These are phyloP conservation scores for Caenorhabditis drosophilae DNA, from an alignment of 2,888 invertebrate genomes.

Conservation along the genomic window DNA sequence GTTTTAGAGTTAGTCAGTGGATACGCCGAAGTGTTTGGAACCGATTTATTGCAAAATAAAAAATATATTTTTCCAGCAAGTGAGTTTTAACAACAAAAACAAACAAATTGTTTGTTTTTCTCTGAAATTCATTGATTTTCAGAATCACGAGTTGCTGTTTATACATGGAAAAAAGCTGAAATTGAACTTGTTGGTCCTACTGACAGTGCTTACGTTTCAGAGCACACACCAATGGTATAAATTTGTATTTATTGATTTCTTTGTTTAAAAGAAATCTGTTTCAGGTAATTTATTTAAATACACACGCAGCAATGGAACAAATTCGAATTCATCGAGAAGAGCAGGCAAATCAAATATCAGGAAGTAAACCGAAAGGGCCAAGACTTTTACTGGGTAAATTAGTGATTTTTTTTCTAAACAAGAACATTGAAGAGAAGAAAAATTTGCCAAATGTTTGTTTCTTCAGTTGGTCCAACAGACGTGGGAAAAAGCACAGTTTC, in stretches of 20 bases:
- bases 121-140: slow-evolving; percentile 71
- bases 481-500: slow-evolving; percentile 94
- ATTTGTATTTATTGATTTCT: background rate
- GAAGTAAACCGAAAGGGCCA: slow-evolving; percentile 31
- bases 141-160: slow-evolving; percentile 93
- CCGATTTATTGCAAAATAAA: slow-evolving; percentile 90
- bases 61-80: slow-evolving; percentile 71
- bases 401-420: background rate
- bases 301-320: slow-evolving; percentile 91
- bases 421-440: background rate
- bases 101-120: too few relatives aligned
- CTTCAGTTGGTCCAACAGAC: slow-evolving; percentile 79
- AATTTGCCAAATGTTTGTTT: too few relatives aligned
- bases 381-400: slow-evolving; percentile 33
- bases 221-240: slow-evolving; percentile 83
- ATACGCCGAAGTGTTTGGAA: slow-evolving; percentile 93
- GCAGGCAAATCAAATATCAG: slow-evolving; percentile 29
- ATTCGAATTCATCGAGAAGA: slow-evolving; percentile 79
- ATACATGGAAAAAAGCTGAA: slow-evolving; percentile 92
- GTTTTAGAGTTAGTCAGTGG: slow-evolving; percentile 81
- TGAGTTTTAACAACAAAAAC: too few relatives aligned
- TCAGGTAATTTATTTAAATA: slow-evolving; percentile 84
- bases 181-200: slow-evolving; percentile 85
- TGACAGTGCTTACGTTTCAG: slow-evolving; percentile 90
- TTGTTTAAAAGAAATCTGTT: slow-evolving; percentile 4